Evolutionary conservation across 2,888 invertebrate species (phyloP), one percentile per base, ranked within the genome.

Genomic region (Epinotia ramella): DNA sequence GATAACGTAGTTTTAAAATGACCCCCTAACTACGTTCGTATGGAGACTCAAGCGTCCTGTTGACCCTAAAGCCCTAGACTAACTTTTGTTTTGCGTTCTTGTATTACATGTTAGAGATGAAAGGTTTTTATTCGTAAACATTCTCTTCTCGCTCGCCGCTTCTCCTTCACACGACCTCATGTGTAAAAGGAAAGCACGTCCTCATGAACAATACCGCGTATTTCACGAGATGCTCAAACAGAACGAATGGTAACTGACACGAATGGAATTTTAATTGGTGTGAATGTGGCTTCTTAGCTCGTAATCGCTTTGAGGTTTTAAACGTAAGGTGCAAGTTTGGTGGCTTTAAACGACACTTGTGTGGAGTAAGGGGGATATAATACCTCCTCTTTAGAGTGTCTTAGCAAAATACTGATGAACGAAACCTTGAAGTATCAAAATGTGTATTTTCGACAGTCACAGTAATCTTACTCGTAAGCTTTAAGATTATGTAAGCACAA

Each of bases 251-350:
- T 78, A 78, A 79, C 79, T 80, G 82, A 85, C 84, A 86, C 83
- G 82, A 77, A 79, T 80, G 78, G 90, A 89, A 90, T 90, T 88
- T 89, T 88, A 90, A 90, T 88, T 86, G 89, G 83, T 80, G 84
- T 79, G 84, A 89, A 90, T 87, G 86, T 83, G 80, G 81, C 80
- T 74, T 73, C 77, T 78, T 76, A 78, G 78, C 79, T 83, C 82
- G 82, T 82, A 70, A 63, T 67, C 49, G 56, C 67, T 67, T 72
- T 74, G 68, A 71, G 56, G 73, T 65, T 76, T 73, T 49, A 70
- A 65, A 56, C 59, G 49, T 56, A 18, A 44, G 9, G 16, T 24
- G 18, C 3, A 46, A 69, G 69, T 46, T 59, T 28, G 44, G 9
- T 16, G 20, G 33, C 40, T 67, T 40, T 1, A 6, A n/a, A 24